Evolutionary conservation across 2,113 vertebrate genomes (phyloP).

Genomic region (Tachycineta bicolor): DNA sequence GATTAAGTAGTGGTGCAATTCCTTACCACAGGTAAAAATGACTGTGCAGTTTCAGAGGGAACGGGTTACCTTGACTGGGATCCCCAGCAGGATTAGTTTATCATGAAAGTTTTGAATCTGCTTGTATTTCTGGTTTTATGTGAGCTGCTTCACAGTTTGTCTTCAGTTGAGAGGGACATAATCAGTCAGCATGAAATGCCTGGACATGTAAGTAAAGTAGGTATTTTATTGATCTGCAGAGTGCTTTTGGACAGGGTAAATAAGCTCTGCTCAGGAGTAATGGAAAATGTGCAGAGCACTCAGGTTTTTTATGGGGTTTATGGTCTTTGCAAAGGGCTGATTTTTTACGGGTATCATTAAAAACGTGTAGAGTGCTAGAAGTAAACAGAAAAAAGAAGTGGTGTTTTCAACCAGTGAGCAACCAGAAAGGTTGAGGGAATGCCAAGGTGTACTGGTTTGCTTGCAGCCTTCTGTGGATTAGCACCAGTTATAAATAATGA

Average conservation of each 20-base stretch:
- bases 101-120: neutral
- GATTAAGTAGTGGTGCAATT: neutral
- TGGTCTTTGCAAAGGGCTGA: neutral
- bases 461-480: neutral
- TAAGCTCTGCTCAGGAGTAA: neutral
- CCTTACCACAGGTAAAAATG: neutral
- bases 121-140: neutral
- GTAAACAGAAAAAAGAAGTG: neutral
- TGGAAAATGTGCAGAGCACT: neutral
- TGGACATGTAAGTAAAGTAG: neutral
- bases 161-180: neutral
- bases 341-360: neutral
- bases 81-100: neutral
- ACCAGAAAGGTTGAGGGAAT: neutral
- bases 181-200: neutral
- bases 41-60: neutral
- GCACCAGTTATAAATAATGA: neutral
- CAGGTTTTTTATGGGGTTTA: rapidly evolving
- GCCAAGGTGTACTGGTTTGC: neutral
- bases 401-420: neutral
- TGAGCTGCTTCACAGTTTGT: neutral
- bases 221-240: neutral
- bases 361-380: neutral
- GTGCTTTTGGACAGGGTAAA: neutral
- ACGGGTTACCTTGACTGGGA: neutral